Conservation (phyloP, 2,113 vertebrate species). For the Forbesichthys papilliferus region DNA sequence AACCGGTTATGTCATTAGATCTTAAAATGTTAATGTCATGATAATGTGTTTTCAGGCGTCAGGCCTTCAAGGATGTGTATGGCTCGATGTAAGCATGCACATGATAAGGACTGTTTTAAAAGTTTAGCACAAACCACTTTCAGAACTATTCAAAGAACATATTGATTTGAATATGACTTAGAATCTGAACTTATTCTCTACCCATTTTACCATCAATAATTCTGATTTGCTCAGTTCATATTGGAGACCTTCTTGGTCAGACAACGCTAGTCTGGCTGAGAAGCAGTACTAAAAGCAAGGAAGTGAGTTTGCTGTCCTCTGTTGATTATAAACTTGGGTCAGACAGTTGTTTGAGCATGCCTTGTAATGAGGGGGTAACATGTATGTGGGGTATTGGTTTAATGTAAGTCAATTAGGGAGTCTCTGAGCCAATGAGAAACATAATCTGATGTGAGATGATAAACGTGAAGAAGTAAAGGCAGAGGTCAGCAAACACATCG, state of each 20-base stretch:
- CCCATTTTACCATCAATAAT: too few species aligned
- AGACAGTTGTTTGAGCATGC: background rate
- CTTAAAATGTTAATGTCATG: too few species aligned
- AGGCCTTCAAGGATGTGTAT: too few species aligned
- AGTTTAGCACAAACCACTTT: too few species aligned
- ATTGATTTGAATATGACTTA: too few species aligned
- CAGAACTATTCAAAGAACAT: too few species aligned
- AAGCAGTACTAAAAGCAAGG: background rate
- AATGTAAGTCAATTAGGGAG: slow-evolving; percentile 65
- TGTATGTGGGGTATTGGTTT: slow-evolving; percentile 4
- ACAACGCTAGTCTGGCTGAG: background rate
- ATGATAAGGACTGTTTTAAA: too few species aligned
- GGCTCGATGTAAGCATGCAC: too few species aligned
- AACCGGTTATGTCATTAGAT: too few species aligned
- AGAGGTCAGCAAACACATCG: slow-evolving; percentile 96
- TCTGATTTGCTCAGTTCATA: too few species aligned
- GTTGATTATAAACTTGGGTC: background rate
- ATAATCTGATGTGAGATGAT: slow-evolving; percentile 90
- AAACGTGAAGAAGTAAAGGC: slow-evolving; percentile 96
- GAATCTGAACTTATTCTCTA: too few species aligned
- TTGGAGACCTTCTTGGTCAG: background rate
- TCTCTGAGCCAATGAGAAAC: slow-evolving; percentile 80
- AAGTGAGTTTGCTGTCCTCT: background rate
- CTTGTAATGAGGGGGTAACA: background rate
- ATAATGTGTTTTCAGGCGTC: too few species aligned